A percentile compares a stretch with the other conserved stretches of the same genome.
phyloP scores from a whole-genome alignment of 2,888 invertebrate genomes.

The Adineta ricciae region DNA sequence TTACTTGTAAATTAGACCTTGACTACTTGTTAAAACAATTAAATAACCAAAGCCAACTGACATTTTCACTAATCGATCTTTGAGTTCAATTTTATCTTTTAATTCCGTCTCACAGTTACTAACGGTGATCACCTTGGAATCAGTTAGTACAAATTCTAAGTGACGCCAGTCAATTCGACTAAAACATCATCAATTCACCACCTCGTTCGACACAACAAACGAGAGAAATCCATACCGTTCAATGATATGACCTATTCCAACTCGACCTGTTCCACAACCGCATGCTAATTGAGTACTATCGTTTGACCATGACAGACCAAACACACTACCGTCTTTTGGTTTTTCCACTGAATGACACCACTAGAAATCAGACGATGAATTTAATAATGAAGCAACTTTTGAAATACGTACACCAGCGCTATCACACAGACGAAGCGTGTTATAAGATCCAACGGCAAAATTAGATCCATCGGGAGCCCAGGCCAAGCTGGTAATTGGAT shows the following conservation, averaged over 20 bases:
- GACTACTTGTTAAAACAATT: conserved; percentile 77
- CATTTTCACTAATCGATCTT: conserved; percentile 76
- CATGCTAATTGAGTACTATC: conserved; percentile 90
- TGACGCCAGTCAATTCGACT: conserved; percentile 73
- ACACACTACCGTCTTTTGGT: conserved; percentile 76
- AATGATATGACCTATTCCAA: conserved; percentile 79
- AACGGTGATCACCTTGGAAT: conserved; percentile 68
- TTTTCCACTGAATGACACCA: conserved; percentile 88
- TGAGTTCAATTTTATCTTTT: conserved; percentile 76
- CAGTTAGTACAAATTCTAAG: conserved; percentile 61
- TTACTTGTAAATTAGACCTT: conserved; percentile 75
- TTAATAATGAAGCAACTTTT: not conserved
- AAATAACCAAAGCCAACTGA: conserved; percentile 74
- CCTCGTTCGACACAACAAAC: too few species aligned
- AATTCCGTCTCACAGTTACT: conserved; percentile 57
- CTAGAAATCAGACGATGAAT: conserved; percentile 52
- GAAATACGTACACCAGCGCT: conserved; percentile 67
- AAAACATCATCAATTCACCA: not conserved
- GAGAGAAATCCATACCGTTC: conserved; percentile 57
- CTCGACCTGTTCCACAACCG: conserved; percentile 80
- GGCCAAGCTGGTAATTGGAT: conserved; percentile 76
- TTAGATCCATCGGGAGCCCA: conserved; percentile 84
- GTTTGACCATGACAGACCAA: conserved; percentile 78
- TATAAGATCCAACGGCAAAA: conserved; percentile 83
- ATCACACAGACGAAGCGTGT: conserved; percentile 80